A percentile compares a stretch with the other conserved stretches of the same genome.
phyloP scores from a whole-genome alignment of 1,140 invertebrate genomes.

The Drosophila truncata region DNA sequence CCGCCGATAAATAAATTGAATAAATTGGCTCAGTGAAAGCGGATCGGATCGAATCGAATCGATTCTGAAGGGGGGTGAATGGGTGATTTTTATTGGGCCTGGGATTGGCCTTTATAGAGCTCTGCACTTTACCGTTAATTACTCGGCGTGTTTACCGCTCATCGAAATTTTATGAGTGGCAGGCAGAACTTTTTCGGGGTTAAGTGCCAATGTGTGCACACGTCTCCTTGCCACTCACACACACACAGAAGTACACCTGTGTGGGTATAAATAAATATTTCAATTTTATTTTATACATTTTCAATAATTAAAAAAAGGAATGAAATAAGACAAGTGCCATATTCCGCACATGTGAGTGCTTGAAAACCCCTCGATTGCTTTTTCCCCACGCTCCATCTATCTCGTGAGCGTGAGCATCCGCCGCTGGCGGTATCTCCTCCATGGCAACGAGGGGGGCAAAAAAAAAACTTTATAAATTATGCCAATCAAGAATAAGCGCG shows the following conservation, averaged over 20 bases:
- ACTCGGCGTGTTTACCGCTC: slow-evolving; percentile 82
- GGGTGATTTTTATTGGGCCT: slow-evolving; percentile 7
- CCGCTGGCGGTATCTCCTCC: slow-evolving; percentile 16
- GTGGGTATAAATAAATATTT: slow-evolving; percentile 13
- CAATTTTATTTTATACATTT: slow-evolving; percentile 74
- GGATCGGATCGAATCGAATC: slow-evolving; percentile 20
- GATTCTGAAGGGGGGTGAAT: neutral
- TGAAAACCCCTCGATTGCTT: slow-evolving; percentile 35
- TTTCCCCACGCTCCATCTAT: slow-evolving; percentile 23
- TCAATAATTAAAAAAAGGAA: slow-evolving; percentile 67
- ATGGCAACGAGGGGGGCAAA: slow-evolving; percentile 6
- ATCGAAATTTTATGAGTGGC: slow-evolving; percentile 81
- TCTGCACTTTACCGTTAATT: slow-evolving; percentile 78
- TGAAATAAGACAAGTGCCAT: neutral
- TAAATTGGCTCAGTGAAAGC: slow-evolving; percentile 71
- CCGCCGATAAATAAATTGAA: slow-evolving; percentile 75
- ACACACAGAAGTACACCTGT: neutral
- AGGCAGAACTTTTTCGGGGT: slow-evolving; percentile 55
- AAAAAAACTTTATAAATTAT: slow-evolving; percentile 80
- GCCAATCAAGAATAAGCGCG: slow-evolving; percentile 81
- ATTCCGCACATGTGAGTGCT: slow-evolving; percentile 10
- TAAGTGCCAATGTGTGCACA: slow-evolving; percentile 76
- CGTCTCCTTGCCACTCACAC: slow-evolving; percentile 23
- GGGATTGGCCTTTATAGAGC: slow-evolving; percentile 53
- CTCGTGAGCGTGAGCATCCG: slow-evolving; percentile 37